Conservation (phyloP, 2,888 invertebrate genomes). For the Caenorhabditis plicata region DNA sequence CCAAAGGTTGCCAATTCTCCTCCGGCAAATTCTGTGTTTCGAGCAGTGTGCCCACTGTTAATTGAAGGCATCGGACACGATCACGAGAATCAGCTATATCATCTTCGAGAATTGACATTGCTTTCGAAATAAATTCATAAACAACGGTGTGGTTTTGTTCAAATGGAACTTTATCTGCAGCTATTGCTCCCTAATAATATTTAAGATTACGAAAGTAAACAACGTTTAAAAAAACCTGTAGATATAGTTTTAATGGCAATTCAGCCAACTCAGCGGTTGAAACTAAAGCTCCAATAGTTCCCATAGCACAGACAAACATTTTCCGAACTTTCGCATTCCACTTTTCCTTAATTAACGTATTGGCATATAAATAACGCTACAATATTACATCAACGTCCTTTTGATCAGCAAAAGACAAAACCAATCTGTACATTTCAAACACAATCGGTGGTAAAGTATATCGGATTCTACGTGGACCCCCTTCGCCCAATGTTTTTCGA, state of each 20-base stretch:
- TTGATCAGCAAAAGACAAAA: slow-evolving; percentile 36
- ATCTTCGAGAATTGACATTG: slow-evolving; percentile 48
- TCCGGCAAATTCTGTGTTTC: slow-evolving; percentile 69
- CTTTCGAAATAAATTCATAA: slow-evolving; percentile 82
- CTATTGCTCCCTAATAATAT: slow-evolving; percentile 81
- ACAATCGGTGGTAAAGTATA: slow-evolving; percentile 90
- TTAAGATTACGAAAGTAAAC: background rate
- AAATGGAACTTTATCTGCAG: slow-evolving; percentile 72
- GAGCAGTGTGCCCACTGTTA: slow-evolving; percentile 37
- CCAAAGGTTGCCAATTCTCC: slow-evolving; percentile 92
- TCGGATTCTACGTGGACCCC: slow-evolving; percentile 83
- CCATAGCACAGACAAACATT: slow-evolving; percentile 95
- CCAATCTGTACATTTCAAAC: slow-evolving; percentile 87
- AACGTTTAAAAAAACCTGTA: slow-evolving; percentile 67
- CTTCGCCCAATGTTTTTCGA: slow-evolving; percentile 84
- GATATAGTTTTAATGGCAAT: slow-evolving; percentile 85
- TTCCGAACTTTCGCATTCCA: slow-evolving; percentile 98
- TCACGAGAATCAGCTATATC: slow-evolving; percentile 46
- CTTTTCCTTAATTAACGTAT: slow-evolving; percentile 84
- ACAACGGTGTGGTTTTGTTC: slow-evolving; percentile 94
- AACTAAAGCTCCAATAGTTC: slow-evolving; percentile 87
- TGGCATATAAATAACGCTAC: background rate
- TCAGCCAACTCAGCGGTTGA: slow-evolving; percentile 89
- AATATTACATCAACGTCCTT: slow-evolving; percentile 22
- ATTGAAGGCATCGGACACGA: slow-evolving; percentile 39